These are phyloP conservation scores for Sitodiplosis mosellana DNA, from an alignment of 1,140 invertebrate genomes.

Conservation along the genomic window DNA sequence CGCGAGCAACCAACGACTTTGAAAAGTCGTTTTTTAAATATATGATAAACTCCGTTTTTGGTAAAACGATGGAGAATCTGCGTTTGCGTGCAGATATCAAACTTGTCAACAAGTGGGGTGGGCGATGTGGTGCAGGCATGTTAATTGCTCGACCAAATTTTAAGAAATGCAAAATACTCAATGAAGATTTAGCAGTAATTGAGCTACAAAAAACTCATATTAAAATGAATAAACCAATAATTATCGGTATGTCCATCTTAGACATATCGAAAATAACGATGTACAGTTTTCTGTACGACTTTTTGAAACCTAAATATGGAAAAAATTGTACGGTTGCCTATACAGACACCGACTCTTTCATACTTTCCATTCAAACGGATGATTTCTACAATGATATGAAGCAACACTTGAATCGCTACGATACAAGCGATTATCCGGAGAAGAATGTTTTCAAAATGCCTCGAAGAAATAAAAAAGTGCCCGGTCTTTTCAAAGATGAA, in stretches of 20 bases:
- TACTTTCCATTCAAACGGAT: constrained; percentile 20
- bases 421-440: constrained; percentile 10
- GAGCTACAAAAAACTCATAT: constrained; percentile 18
- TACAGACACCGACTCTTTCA: constrained; percentile 28
- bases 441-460: constrained; percentile 2
- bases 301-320: constrained; percentile 14
- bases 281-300: constrained; percentile 18
- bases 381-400: constrained; percentile 20
- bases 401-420: neutral
- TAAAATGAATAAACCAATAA: constrained; percentile 24
- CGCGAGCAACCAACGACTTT: constrained; percentile 24
- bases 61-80: constrained; percentile 31
- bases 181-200: constrained; percentile 17
- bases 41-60: constrained; percentile 29
- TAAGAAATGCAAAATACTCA: constrained; percentile 17
- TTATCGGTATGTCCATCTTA: constrained; percentile 23
- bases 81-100: constrained; percentile 23
- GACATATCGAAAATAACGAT: constrained; percentile 23
- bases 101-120: constrained; percentile 12
- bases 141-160: constrained; percentile 24
- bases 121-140: constrained; percentile 12
- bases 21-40: constrained; percentile 33
- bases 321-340: constrained; percentile 12
- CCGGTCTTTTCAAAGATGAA: constrained; percentile 7
- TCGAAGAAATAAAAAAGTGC: constrained; percentile 5